phyloP scores from a whole-genome alignment of 1,140 invertebrate species.

The Calliphora vicina region DNA sequence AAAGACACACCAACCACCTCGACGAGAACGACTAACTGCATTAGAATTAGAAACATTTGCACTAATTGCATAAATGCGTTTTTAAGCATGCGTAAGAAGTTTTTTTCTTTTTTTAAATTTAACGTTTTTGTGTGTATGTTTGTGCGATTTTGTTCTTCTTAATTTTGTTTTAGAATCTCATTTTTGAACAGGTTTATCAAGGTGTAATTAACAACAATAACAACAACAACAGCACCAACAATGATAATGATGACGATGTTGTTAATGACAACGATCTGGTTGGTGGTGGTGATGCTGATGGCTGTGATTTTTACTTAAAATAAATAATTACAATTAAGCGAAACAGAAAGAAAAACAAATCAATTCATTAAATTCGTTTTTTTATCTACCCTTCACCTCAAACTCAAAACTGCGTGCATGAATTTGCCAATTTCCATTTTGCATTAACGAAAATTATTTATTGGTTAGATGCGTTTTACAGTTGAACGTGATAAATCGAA shows the following conservation, averaged over 20 bases:
- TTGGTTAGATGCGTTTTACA: no score
- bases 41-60: slow-evolving; percentile 16
- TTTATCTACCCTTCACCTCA: no score
- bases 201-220: slow-evolving; percentile 13
- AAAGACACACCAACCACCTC: neutral
- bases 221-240: neutral
- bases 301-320: neutral
- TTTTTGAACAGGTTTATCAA: neutral
- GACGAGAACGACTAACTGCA: neutral
- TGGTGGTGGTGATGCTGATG: slow-evolving; percentile 7
- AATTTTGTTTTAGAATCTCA: neutral
- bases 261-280: no score
- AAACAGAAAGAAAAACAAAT: neutral
- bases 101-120: neutral
- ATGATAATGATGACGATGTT: no score
- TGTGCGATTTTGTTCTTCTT: neutral
- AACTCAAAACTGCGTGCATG: no score
- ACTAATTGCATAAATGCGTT: slow-evolving; percentile 29
- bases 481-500: no score
- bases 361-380: neutral
- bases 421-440: no score
- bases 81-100: slow-evolving; percentile 6
- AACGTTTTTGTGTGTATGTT: neutral
- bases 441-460: no score
- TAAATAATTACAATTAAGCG: neutral